Conservation (phyloP, 2,888 invertebrate genomes). For the Spisula subtruncata region DNA sequence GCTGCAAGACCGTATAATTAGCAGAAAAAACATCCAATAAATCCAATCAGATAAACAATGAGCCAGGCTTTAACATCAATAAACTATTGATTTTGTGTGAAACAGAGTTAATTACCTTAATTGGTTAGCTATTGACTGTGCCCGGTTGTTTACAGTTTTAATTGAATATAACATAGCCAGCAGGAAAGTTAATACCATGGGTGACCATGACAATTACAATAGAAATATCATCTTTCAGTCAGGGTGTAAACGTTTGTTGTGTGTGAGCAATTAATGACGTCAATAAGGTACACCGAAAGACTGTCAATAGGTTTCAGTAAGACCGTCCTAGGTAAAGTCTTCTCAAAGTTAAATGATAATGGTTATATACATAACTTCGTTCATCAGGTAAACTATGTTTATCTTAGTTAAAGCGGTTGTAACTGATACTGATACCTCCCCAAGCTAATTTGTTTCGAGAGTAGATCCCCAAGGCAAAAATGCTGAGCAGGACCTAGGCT, state of each 20-base stretch:
- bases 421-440: too few species aligned
- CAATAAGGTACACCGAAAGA: background rate
- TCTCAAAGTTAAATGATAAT: too few species aligned
- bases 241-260: background rate
- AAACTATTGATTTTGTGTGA: conserved; percentile 49
- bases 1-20: conserved; percentile 25
- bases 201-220: conserved; percentile 27
- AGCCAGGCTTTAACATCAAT: conserved; percentile 40
- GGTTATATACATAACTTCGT: too few species aligned
- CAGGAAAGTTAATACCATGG: conserved; percentile 18
- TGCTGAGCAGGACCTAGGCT: too few species aligned
- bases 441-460: too few species aligned
- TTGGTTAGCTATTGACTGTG: conserved; percentile 52
- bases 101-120: conserved; percentile 59
- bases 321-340: background rate
- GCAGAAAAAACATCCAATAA: conserved; percentile 42
- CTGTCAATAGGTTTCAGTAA: background rate
- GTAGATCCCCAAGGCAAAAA: too few species aligned
- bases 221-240: background rate
- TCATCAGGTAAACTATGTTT: too few species aligned
- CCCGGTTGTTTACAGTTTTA: conserved; percentile 25
- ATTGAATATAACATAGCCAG: conserved; percentile 9
- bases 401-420: too few species aligned
- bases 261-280: background rate
- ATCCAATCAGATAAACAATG: conserved; percentile 41